Conservation (phyloP, 2,113 vertebrate genomes). For the Campylorhamphus procurvoides region DNA sequence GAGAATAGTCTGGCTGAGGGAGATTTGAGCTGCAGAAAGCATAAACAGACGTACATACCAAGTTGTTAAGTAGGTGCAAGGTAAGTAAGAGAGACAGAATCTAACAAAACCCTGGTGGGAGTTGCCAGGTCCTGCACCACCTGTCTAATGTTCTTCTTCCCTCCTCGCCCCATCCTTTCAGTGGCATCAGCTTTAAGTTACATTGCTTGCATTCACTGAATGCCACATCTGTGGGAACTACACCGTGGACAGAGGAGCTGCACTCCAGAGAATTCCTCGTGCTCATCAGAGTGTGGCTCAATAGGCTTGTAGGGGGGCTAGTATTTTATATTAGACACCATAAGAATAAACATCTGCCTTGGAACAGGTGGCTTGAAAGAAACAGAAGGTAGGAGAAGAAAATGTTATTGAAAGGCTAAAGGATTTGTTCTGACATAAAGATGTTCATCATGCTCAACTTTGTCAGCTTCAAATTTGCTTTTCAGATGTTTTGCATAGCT, state of each 20-base stretch:
- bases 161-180: background rate
- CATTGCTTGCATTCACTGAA: conserved; percentile 4
- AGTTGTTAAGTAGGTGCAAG: background rate
- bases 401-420: conserved; percentile 13
- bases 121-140: background rate
- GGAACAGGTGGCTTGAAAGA: conserved; percentile 47
- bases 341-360: conserved; percentile 36
- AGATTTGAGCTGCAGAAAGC: background rate
- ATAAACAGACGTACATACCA: background rate
- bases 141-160: background rate
- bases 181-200: background rate
- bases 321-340: background rate
- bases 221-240: conserved; percentile 26
- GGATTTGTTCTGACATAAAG: conserved; percentile 37
- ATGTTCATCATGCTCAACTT: background rate
- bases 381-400: conserved; percentile 5
- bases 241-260: background rate
- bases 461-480: conserved; percentile 22
- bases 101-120: background rate
- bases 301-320: background rate
- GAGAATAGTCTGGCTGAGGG: background rate
- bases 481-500: background rate
- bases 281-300: conserved; percentile 31
- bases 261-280: conserved; percentile 38
- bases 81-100: background rate